These are phyloP conservation scores for Stratiomys singularior DNA, from an alignment of 2,888 invertebrate species.

Conservation along the genomic window DNA sequence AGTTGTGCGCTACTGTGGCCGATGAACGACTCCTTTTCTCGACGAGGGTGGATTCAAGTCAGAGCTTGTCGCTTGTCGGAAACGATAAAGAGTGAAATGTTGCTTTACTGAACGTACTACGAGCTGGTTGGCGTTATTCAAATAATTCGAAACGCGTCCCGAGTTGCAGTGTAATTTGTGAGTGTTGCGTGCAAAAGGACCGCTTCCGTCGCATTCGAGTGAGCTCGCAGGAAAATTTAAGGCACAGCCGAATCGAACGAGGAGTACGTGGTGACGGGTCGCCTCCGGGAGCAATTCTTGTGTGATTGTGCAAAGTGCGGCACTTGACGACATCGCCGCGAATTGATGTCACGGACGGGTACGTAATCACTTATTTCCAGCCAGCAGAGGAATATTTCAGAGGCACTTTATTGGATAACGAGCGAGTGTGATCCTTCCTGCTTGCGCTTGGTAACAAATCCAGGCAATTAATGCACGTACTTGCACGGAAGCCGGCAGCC, in stretches of 20 bases:
- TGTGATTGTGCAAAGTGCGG: slow-evolving; percentile 23
- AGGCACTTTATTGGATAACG: not conserved
- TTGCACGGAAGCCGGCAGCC: not conserved
- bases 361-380: slow-evolving; percentile 11
- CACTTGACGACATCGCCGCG: slow-evolving; percentile 37
- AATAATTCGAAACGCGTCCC: not conserved
- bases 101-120: not conserved
- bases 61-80: not conserved
- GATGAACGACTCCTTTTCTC: slow-evolving; percentile 21
- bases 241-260: not conserved
- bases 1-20: slow-evolving; percentile 12
- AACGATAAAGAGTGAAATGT: slow-evolving; percentile 5
- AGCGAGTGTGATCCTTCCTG: slow-evolving; percentile 2
- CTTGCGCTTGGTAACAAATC: not conserved
- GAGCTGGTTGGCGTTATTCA: not conserved
- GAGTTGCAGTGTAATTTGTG: not conserved
- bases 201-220: not conserved
- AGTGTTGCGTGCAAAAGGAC: not conserved
- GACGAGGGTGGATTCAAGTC: slow-evolving; percentile 37
- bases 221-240: not conserved
- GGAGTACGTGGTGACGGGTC: not conserved
- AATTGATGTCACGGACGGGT: slow-evolving; percentile 44
- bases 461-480: not conserved
- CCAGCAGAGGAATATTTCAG: not conserved
- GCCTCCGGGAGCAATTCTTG: slow-evolving; percentile 20